Conservation (phyloP, 2,797 vertebrate genomes). For the Periparus ater region DNA sequence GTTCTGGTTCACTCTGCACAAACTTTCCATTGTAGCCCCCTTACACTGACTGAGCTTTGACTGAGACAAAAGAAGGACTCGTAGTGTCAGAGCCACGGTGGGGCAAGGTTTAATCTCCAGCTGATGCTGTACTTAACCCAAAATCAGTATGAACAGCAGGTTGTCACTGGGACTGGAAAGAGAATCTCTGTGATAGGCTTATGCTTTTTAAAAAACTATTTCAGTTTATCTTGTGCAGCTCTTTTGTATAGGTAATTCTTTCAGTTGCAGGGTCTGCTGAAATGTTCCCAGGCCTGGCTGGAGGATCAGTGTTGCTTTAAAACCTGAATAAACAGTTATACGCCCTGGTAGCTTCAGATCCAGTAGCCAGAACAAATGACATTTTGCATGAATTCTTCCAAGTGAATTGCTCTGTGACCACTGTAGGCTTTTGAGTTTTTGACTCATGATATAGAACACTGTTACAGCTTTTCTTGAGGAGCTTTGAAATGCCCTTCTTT, state of each 20-base stretch:
- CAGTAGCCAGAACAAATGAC: slow-evolving; percentile 42
- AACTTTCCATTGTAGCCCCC: background rate
- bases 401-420: background rate
- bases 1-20: background rate
- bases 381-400: slow-evolving; percentile 35
- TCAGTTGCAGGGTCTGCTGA: background rate
- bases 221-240: background rate
- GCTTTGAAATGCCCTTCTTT: background rate
- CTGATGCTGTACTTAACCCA: background rate
- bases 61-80: background rate
- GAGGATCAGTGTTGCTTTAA: slow-evolving; percentile 8
- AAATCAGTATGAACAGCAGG: background rate
- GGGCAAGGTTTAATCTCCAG: background rate
- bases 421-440: background rate
- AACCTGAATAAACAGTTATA: background rate
- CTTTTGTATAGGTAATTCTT: background rate
- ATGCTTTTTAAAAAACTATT: background rate
- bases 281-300: slow-evolving; percentile 14
- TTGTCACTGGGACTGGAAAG: background rate
- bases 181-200: background rate
- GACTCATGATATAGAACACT: background rate
- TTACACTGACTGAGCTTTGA: background rate
- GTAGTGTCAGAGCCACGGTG: background rate
- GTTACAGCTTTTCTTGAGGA: background rate
- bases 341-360: background rate